Base-by-base conservation (phyloP, 2,888 invertebrate genomes). In the Torymus aiolomorphi region DNA sequence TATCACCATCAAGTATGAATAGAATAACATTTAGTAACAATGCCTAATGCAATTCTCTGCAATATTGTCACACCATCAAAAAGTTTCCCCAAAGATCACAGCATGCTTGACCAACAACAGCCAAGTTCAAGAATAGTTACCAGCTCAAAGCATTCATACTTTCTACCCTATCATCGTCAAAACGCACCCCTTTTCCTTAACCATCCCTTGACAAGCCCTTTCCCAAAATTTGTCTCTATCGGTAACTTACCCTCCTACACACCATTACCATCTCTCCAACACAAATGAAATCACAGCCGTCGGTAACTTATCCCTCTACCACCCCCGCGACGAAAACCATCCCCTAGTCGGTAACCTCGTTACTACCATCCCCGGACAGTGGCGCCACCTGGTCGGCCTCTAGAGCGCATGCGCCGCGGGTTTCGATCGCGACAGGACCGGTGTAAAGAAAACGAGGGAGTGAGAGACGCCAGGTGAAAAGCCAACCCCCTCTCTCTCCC, bases 351-450 rank as follows among this genome's bases (percentile, higher is more conserved):
- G 42, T 42, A 42, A 42, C 42, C 42, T 10, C 1, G 5, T 8
- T 42, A 42, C 42, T 42, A 8, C 42, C 42, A 16, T 5, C 11
- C 49, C 49, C 67, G 42, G 13, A 20, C 42, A 16, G 42, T 69
- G 67, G 66, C 54, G 72, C 73, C 73, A 61, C 18, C 73, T 78
- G 49, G 5, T 14, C 31, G 62, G 71, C 24, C 83, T 13, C 8
- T 42, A 89, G 81, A 83, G 87, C 89, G 89, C 89, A 89, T 89
- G 89, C 89, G 89, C 89, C 83, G 78, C 82, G 76, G 71, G 76
- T 83, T 88, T 88, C 87, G 87, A 87, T 88, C 89, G 86, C 79
- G 82, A 86, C 73, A 51, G 70, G 73, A 78, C 57, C 72, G 59
- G 51, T 42, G 42, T 42, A 42, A 56, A 8, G 42, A 14, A 16